phyloP scores from a whole-genome alignment of 2,113 vertebrate genomes.

The Vidua chalybeata region DNA sequence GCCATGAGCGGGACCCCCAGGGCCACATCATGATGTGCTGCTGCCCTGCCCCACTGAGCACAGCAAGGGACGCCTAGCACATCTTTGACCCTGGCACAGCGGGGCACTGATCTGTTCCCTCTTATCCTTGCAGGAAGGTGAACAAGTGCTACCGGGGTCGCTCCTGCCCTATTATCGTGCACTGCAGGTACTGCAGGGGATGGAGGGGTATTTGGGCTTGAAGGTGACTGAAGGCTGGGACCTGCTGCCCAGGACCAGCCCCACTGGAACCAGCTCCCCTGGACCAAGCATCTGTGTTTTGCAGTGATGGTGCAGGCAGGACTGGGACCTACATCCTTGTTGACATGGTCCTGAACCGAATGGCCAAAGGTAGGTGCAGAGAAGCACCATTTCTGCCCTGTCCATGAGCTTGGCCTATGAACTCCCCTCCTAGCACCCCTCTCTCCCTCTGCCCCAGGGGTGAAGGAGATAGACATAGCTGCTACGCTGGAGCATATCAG shows the following conservation, averaged over 20 bases:
- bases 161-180: constrained; percentile 96
- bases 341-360: constrained; percentile 98
- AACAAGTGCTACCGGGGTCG: constrained; percentile 98
- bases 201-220: too few species aligned
- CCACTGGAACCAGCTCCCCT: accelerated
- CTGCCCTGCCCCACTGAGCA: not conserved
- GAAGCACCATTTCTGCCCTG: not conserved
- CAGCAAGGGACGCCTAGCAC: not conserved
- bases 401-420: not conserved
- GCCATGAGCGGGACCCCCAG: not conserved
- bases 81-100: not conserved
- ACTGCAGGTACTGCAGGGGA: constrained; percentile 86
- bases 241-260: not conserved
- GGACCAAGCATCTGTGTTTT: constrained; percentile 1
- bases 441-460: constrained; percentile 73
- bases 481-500: constrained; percentile 94
- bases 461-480: constrained; percentile 98
- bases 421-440: not conserved
- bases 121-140: constrained; percentile 89
- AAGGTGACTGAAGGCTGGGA: not conserved
- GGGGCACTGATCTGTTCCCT: not conserved
- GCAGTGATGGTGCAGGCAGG: constrained; percentile 89
- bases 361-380: constrained; percentile 90
- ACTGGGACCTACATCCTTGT: constrained; percentile 94
- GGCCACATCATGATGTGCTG: not conserved